phyloP scores from a whole-genome alignment of 2,113 vertebrate species.

The Gambusia holbrooki region DNA sequence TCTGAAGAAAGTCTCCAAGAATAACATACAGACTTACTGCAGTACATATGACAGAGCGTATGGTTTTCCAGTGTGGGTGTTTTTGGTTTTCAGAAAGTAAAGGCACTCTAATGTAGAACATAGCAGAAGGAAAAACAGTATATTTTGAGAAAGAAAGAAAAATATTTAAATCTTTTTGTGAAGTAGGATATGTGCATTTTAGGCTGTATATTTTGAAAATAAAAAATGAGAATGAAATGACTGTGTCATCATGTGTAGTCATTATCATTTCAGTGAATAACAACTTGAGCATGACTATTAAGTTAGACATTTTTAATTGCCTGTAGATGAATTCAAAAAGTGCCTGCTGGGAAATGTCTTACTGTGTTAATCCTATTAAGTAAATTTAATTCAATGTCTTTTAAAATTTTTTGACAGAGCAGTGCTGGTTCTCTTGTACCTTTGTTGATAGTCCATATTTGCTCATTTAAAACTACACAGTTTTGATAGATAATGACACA shows the following conservation, averaged over 20 bases:
- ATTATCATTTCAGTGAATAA: background rate
- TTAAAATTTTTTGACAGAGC: background rate
- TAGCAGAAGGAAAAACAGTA: conserved; percentile 27
- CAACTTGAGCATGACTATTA: background rate
- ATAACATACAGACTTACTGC: conserved; percentile 1
- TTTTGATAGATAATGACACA: background rate
- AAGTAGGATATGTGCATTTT: conserved; percentile 27
- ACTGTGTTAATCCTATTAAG: no score
- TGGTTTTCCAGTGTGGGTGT: conserved; percentile 44
- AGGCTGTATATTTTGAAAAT: conserved; percentile 52
- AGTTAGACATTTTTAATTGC: background rate
- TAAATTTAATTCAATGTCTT: background rate
- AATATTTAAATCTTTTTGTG: conserved; percentile 3
- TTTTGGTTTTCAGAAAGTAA: conserved; percentile 45
- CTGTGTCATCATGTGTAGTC: background rate
- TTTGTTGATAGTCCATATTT: background rate
- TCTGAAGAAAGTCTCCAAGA: background rate
- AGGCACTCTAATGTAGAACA: conserved; percentile 39
- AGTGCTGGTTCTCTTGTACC: background rate
- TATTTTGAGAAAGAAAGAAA: conserved; percentile 18
- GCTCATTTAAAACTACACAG: background rate
- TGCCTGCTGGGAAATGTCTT: no score
- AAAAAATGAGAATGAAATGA: conserved; percentile 19
- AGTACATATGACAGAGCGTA: conserved; percentile 10
- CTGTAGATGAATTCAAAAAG: no score